phyloP scores from a whole-genome alignment of 37 sponge, comb jelly and placozoan species.

The Corticium candelabrum region DNA sequence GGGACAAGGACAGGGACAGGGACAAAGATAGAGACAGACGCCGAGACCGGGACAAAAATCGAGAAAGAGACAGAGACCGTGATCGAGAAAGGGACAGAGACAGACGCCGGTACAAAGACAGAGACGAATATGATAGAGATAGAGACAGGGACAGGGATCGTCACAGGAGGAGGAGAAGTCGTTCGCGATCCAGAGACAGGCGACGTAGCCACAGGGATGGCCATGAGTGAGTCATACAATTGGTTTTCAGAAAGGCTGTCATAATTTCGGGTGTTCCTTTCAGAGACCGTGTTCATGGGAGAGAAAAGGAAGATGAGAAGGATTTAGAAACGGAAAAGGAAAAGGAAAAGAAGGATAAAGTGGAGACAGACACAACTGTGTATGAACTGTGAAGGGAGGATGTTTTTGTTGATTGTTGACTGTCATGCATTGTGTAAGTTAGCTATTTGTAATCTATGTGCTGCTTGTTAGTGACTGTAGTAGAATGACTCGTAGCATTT shows the following conservation, averaged over 20 bases:
- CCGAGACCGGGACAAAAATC: slow-evolving; percentile 11
- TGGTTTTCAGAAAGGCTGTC: no score
- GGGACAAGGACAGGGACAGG: neutral
- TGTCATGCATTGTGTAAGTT: no score
- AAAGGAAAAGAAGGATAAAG: neutral
- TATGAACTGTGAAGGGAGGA: no score
- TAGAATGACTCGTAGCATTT: no score
- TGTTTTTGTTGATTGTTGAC: no score
- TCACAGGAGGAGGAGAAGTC: slow-evolving; percentile 23
- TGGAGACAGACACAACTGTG: neutral
- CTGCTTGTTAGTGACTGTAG: no score
- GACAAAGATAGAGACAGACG: slow-evolving; percentile 2
- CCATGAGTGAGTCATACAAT: no score
- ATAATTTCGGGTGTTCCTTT: no score
- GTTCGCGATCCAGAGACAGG: slow-evolving; percentile 16
- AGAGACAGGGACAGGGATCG: slow-evolving; percentile 6
- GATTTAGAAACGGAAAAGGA: no score
- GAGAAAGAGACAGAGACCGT: slow-evolving; percentile 14
- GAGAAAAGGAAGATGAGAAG: no score
- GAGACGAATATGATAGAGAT: neutral
- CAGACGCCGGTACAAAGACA: neutral
- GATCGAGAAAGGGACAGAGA: neutral
- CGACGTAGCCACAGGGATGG: slow-evolving; percentile 10
- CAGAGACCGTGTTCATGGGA: no score
- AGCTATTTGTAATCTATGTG: no score